Evolutionary conservation across 2,797 vertebrate genomes (phyloP).

Genomic region (Amniataba percoides): DNA sequence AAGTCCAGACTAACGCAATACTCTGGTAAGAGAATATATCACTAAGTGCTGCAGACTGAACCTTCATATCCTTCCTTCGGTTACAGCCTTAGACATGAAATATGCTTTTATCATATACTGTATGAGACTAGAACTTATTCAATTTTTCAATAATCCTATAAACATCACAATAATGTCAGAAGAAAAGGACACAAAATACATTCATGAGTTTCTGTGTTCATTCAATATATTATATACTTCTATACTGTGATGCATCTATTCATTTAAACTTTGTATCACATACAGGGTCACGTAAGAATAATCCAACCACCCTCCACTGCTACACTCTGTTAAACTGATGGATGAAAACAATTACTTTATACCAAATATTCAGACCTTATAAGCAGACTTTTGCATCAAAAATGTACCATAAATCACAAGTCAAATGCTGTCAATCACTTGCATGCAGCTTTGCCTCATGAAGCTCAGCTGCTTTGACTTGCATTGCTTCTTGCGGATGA

Average conservation of each 20-base stretch:
- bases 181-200: constrained; percentile 14
- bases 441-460: not conserved
- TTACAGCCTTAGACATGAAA: constrained; percentile 19
- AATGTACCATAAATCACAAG: not conserved
- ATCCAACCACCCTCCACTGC: constrained; percentile 2
- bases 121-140: not conserved
- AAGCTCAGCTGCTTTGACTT: not conserved
- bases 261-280: not conserved
- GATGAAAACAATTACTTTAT: not conserved
- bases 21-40: constrained; percentile 60
- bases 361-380: not conserved
- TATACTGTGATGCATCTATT: constrained; percentile 7
- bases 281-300: not conserved
- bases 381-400: not conserved
- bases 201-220: not conserved
- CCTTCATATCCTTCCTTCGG: constrained; percentile 21
- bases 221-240: not conserved
- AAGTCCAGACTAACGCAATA: constrained; percentile 53
- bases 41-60: constrained; percentile 46
- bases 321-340: constrained; percentile 9
- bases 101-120: not conserved
- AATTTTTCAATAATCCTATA: not conserved
- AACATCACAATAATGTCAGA: constrained; percentile 1
- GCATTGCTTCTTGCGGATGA: constrained; percentile 1
- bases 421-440: not conserved